Evolutionary conservation across 2,113 vertebrate genomes (phyloP).

Genomic region (Aythya baeri): DNA sequence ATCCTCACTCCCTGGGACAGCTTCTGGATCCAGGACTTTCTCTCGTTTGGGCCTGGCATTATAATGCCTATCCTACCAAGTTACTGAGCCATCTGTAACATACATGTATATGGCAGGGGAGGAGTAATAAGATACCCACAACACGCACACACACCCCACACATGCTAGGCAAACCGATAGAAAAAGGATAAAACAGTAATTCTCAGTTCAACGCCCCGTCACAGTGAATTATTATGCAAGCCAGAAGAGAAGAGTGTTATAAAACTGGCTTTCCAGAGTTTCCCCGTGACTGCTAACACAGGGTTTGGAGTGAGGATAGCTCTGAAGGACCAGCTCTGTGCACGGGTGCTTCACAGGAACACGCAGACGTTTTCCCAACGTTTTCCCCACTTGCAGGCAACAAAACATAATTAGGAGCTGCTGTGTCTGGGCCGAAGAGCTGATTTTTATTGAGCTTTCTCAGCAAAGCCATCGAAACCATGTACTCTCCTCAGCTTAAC

Average conservation of each 20-base stretch:
- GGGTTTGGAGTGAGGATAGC: neutral
- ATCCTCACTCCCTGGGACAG: neutral
- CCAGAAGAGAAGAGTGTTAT: neutral
- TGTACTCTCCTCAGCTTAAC: neutral
- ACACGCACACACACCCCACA: neutral
- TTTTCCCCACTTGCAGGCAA: neutral
- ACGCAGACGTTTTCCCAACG: neutral
- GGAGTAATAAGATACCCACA: neutral
- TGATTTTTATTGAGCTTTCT: neutral
- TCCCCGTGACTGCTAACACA: neutral
- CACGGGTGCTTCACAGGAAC: neutral
- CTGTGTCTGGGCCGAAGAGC: no score
- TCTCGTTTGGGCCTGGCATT: neutral
- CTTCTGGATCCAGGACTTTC: neutral
- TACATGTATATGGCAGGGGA: fast-evolving
- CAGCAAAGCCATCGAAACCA: neutral
- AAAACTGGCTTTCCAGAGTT: neutral
- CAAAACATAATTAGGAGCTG: neutral
- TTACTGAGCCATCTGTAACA: neutral
- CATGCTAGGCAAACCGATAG: neutral
- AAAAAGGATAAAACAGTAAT: neutral
- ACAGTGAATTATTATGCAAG: neutral
- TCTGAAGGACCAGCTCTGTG: neutral
- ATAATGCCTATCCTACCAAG: neutral
- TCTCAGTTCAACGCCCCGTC: neutral